Evolutionary conservation across 1,140 invertebrate genomes (phyloP).

Genomic region (Drosophila nikananu): DNA sequence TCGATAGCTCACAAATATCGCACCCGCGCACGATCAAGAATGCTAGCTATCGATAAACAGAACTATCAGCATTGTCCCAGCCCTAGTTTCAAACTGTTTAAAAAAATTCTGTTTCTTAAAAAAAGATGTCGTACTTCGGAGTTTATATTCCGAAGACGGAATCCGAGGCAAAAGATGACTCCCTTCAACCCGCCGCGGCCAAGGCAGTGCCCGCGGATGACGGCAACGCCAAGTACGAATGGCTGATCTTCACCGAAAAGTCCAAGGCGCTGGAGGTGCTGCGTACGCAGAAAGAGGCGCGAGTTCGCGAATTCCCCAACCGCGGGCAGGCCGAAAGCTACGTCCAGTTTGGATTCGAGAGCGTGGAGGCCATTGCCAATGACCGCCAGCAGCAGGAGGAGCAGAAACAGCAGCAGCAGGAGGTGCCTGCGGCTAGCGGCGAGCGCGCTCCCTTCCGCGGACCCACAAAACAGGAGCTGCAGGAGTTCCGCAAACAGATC

Average conservation of each 20-base stretch:
- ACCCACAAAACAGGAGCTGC: conserved; percentile 92
- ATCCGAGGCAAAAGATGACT: neutral
- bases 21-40: neutral
- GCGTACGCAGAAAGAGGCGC: conserved; percentile 90
- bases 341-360: conserved; percentile 87
- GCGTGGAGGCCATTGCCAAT: conserved; percentile 55
- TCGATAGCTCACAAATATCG: neutral
- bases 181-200: neutral
- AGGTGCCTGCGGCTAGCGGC: neutral
- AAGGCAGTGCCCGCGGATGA: neutral
- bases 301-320: conserved; percentile 91
- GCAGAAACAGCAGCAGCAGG: conserved; percentile 14
- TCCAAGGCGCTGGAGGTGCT: conserved; percentile 90
- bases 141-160: conserved; percentile 20
- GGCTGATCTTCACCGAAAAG: conserved; percentile 89
- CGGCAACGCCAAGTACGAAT: conserved; percentile 8
- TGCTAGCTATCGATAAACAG: neutral
- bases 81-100: conserved; percentile 13
- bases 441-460: conserved; percentile 85
- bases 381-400: conserved; percentile 20
- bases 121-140: conserved; percentile 18
- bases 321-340: conserved; percentile 90
- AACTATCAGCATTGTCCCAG: conserved; percentile 15
- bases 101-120: conserved; percentile 11
- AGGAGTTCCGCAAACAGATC: conserved; percentile 91